phyloP scores from a whole-genome alignment of 2,888 invertebrate genomes.

The Eupithecia inturbata region DNA sequence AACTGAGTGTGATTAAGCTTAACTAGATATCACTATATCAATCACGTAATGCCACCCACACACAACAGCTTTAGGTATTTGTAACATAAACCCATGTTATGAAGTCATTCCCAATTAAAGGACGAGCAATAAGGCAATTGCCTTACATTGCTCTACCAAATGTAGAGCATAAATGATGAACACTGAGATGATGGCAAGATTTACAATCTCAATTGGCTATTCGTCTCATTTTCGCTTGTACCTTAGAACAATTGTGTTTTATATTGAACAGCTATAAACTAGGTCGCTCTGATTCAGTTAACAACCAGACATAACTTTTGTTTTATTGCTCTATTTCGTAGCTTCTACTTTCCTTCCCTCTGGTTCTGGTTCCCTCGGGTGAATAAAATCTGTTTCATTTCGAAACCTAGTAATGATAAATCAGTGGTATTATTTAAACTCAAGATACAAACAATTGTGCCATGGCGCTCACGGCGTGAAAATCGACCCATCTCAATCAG shows the following conservation, averaged over 20 bases:
- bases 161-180: not conserved
- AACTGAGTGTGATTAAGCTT: not conserved
- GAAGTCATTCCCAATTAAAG: not conserved
- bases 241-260: conserved; percentile 60
- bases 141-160: not conserved
- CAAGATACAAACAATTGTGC: not conserved
- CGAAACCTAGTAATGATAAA: not conserved
- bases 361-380: not conserved
- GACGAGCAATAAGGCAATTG: conserved; percentile 3
- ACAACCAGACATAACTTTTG: conserved; percentile 1
- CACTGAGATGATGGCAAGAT: conserved; percentile 24
- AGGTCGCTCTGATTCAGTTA: conserved; percentile 40
- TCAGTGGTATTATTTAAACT: not conserved
- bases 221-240: conserved; percentile 54
- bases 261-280: conserved; percentile 60
- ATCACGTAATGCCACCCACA: not conserved
- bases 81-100: not conserved
- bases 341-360: not conserved
- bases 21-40: not conserved
- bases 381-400: not conserved
- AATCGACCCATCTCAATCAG: too few relatives aligned
- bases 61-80: not conserved
- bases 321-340: not conserved
- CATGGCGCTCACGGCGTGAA: too few relatives aligned
- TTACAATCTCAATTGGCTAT: conserved; percentile 44